phyloP scores from a whole-genome alignment of 2,888 invertebrate genomes.

The Parascotia fuliginaria region DNA sequence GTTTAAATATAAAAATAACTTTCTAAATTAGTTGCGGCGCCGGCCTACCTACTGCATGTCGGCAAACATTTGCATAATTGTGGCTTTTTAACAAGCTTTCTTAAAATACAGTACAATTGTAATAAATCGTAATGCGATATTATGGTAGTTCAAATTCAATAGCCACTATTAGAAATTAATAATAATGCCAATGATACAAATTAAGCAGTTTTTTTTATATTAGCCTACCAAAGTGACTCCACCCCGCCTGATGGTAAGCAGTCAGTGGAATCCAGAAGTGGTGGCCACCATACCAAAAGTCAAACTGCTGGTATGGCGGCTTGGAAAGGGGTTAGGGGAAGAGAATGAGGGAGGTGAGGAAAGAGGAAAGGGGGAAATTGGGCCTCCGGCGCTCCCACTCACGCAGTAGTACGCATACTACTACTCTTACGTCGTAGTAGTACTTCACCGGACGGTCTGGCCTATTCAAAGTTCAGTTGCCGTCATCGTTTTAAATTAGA shows the following conservation, averaged over 20 bases:
- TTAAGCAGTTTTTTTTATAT: constrained; percentile 24
- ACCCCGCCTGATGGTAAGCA: too few relatives aligned
- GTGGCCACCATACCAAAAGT: too few relatives aligned
- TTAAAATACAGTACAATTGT: constrained; percentile 13
- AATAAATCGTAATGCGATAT: constrained; percentile 17
- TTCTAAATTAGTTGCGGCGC: constrained; percentile 52
- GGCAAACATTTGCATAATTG: constrained; percentile 48
- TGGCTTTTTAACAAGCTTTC: constrained; percentile 29
- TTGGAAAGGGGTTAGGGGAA: too few relatives aligned
- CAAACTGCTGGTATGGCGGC: too few relatives aligned
- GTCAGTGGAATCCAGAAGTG: too few relatives aligned
- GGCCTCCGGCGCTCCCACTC: too few relatives aligned
- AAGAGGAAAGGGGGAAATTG: too few relatives aligned
- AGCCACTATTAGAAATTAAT: background rate
- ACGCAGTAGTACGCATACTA: too few relatives aligned
- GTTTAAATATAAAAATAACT: constrained; percentile 53
- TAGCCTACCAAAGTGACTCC: constrained; percentile 38
- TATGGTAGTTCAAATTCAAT: background rate
- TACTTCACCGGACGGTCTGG: too few relatives aligned
- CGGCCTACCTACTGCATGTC: constrained; percentile 44
- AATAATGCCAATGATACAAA: background rate
- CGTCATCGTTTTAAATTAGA: constrained; percentile 25
- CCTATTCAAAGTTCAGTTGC: too few relatives aligned
- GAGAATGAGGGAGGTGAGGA: too few relatives aligned
- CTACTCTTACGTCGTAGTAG: too few relatives aligned